Percentiles rank a stretch among this genome's conserved stretches.
phyloP scores from a whole-genome alignment of 2,888 invertebrate genomes.

The Stenotaenia linearis region DNA sequence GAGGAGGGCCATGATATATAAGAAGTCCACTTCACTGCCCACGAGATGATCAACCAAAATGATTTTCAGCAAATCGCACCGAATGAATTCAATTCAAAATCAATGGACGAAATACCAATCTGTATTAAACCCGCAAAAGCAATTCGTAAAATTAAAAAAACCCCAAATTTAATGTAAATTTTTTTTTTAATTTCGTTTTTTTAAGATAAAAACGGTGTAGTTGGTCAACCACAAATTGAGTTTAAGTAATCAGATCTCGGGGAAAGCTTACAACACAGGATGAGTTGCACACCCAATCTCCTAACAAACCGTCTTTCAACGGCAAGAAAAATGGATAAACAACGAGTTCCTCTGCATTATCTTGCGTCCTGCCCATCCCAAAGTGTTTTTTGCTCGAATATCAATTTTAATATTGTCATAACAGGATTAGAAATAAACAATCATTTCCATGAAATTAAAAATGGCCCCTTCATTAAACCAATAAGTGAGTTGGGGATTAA shows the following conservation, averaged over 20 bases:
- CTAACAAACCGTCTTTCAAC: background rate
- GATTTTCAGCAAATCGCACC: background rate
- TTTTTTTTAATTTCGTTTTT: no score
- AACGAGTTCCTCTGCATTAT: slow-evolving; percentile 18
- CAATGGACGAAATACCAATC: background rate
- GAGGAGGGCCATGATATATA: background rate
- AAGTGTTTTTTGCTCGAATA: background rate
- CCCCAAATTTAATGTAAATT: background rate
- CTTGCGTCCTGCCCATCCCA: slow-evolving; percentile 19
- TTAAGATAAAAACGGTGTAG: background rate
- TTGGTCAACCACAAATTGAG: slow-evolving; percentile 19
- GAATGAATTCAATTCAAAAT: background rate
- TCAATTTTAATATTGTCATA: background rate
- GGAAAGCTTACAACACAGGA: slow-evolving; percentile 26
- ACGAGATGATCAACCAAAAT: background rate
- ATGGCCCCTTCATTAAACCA: background rate
- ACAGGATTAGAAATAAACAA: background rate
- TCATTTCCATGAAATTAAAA: background rate
- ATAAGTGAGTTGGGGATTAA: background rate
- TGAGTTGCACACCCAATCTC: background rate
- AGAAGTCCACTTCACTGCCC: slow-evolving; percentile 12
- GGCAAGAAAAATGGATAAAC: slow-evolving; percentile 1
- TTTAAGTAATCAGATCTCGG: slow-evolving; percentile 17
- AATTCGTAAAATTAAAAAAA: background rate
- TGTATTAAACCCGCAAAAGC: background rate